Evolutionary conservation across 2,888 invertebrate genomes (phyloP).

Genomic region (Ochlodes sylvanus): DNA sequence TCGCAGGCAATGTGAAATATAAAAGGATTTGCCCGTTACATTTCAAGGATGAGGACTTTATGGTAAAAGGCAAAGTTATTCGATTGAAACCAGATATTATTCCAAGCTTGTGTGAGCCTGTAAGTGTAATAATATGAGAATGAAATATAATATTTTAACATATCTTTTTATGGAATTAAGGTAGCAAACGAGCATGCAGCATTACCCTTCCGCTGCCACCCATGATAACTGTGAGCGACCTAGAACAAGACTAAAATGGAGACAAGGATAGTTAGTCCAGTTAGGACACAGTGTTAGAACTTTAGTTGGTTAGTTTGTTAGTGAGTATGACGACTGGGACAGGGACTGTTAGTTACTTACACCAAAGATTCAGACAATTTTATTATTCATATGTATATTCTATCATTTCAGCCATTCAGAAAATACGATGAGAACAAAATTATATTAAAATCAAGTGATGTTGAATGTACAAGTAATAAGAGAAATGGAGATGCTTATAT

Average conservation of each 20-base stretch:
- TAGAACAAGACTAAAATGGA: too few relatives aligned
- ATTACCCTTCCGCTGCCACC: too few relatives aligned
- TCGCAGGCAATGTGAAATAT: background rate
- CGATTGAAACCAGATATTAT: background rate
- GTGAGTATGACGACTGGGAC: too few relatives aligned
- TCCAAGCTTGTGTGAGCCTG: background rate
- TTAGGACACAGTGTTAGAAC: too few relatives aligned
- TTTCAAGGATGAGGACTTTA: background rate
- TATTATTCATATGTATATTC: background rate
- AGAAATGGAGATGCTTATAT: background rate
- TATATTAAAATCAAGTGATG: background rate
- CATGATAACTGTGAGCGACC: too few relatives aligned
- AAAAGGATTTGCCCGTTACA: conserved; percentile 8
- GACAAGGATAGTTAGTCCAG: too few relatives aligned
- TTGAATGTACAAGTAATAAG: background rate
- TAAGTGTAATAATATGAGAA: background rate
- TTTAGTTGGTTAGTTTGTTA: too few relatives aligned
- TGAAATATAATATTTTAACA: too few relatives aligned
- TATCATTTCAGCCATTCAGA: background rate
- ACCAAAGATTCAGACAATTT: too few relatives aligned
- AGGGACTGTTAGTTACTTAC: too few relatives aligned
- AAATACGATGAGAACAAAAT: background rate
- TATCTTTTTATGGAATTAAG: too few relatives aligned
- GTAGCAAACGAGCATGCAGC: too few relatives aligned
- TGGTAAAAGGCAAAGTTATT: background rate